Evolutionary conservation across 2,888 invertebrate species (phyloP).

Genomic region (Idaea biselata): DNA sequence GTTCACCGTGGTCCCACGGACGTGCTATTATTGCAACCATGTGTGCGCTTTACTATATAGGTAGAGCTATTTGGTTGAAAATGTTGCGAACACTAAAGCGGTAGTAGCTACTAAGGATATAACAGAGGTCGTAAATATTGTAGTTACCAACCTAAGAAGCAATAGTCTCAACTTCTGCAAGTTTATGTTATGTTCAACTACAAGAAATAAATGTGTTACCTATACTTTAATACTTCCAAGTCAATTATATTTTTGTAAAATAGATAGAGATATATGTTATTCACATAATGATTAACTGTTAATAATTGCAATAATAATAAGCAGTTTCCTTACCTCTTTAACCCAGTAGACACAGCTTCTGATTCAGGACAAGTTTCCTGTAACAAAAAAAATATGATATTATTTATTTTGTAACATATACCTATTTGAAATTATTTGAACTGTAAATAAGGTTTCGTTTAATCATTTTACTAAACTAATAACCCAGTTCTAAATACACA

Average conservation of each 20-base stretch:
- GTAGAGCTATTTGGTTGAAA: not conserved
- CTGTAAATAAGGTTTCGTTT: not conserved
- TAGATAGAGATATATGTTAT: too few species aligned
- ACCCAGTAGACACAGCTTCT: not conserved
- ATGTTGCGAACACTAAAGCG: not conserved
- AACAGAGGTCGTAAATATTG: not conserved
- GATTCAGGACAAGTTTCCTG: not conserved
- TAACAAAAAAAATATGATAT: not conserved
- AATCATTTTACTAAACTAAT: not conserved
- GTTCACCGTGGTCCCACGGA: slow-evolving; percentile 64
- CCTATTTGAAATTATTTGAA: not conserved
- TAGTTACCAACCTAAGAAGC: not conserved
- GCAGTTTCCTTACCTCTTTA: not conserved
- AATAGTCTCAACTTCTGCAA: not conserved
- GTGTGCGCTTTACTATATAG: slow-evolving; percentile 13
- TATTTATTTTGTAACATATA: not conserved
- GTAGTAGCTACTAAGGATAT: not conserved
- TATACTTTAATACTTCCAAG: too few species aligned
- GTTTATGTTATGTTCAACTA: not conserved
- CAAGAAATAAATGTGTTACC: not conserved
- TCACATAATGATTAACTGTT: not conserved
- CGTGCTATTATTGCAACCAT: slow-evolving; percentile 43
- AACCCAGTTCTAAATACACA: slow-evolving; percentile 1
- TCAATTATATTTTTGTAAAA: too few species aligned
- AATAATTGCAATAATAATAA: not conserved